Conservation (phyloP, 2,888 invertebrate species). For the Diaperis boleti region DNA sequence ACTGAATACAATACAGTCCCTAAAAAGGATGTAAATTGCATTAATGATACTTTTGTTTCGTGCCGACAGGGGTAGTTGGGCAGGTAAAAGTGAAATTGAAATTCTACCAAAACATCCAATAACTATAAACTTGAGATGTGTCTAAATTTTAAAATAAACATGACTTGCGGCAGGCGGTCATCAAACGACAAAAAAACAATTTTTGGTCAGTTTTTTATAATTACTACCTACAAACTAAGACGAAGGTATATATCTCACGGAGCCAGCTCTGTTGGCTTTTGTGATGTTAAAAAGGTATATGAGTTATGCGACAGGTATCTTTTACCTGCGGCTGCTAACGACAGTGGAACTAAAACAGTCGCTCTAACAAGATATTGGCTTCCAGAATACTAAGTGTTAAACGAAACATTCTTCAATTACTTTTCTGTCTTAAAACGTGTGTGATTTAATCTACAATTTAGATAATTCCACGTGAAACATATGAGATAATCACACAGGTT, state of each 20-base stretch:
- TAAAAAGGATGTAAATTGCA: constrained; percentile 36
- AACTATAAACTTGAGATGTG: constrained; percentile 50
- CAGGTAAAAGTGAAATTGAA: constrained; percentile 43
- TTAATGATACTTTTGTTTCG: constrained; percentile 25
- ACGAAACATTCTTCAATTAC: too few species aligned
- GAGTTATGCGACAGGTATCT: constrained; percentile 55
- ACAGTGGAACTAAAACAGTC: constrained; percentile 5
- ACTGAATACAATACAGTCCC: constrained; percentile 34
- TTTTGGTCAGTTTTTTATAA: constrained; percentile 54
- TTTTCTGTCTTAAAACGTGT: neutral
- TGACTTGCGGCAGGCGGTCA: constrained; percentile 48
- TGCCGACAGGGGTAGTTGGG: neutral
- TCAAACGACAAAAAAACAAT: constrained; percentile 49
- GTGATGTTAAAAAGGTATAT: constrained; percentile 57
- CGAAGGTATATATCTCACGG: constrained; percentile 53
- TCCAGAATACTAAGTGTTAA: too few species aligned
- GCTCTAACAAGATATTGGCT: constrained; percentile 2
- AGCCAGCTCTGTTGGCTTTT: constrained; percentile 52
- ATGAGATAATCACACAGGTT: too few species aligned
- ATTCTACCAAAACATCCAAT: constrained; percentile 47
- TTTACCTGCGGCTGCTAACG: constrained; percentile 43
- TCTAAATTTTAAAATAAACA: constrained; percentile 52
- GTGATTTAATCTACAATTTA: too few species aligned
- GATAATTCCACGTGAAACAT: too few species aligned
- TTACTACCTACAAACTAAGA: constrained; percentile 52